A percentile compares a stretch with the other conserved stretches of the same genome.
These are phyloP conservation scores for Brevimyrus niger DNA, from an alignment of 2,113 vertebrate genomes.

Conservation along the genomic window DNA sequence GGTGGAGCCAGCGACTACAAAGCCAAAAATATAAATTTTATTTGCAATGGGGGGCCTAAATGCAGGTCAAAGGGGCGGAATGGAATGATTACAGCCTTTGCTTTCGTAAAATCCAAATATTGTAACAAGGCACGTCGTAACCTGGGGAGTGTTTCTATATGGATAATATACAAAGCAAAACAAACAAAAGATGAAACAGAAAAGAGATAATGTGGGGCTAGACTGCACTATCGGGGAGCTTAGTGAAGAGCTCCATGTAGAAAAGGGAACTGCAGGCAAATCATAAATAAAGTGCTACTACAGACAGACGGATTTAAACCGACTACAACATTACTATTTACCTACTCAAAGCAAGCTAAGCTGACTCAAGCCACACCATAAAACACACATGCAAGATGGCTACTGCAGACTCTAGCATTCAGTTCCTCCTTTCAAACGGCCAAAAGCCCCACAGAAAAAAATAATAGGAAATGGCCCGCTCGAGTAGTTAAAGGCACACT, in stretches of 20 bases:
- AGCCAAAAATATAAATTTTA: background rate
- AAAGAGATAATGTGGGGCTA: background rate
- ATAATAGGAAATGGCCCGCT: background rate
- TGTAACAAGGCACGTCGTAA: too few relatives aligned
- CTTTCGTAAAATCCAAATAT: too few relatives aligned
- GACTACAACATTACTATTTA: background rate
- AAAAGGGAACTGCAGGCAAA: background rate
- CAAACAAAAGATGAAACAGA: background rate
- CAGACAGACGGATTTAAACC: background rate
- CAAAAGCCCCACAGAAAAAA: background rate
- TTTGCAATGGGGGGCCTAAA: background rate
- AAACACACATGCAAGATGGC: background rate
- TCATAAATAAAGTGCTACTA: background rate
- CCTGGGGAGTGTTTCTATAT: background rate
- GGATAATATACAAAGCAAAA: background rate
- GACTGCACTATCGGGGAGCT: background rate
- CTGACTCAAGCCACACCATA: background rate
- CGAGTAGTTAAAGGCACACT: background rate
- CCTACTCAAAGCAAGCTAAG: background rate
- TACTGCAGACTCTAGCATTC: background rate
- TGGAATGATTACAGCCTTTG: background rate
- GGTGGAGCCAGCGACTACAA: background rate
- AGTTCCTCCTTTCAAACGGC: background rate
- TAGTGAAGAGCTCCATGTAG: background rate
- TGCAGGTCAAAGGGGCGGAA: background rate